These are phyloP conservation scores for Acanthococcus lagerstroemiae DNA, from an alignment of 2,888 invertebrate genomes.

Conservation along the genomic window DNA sequence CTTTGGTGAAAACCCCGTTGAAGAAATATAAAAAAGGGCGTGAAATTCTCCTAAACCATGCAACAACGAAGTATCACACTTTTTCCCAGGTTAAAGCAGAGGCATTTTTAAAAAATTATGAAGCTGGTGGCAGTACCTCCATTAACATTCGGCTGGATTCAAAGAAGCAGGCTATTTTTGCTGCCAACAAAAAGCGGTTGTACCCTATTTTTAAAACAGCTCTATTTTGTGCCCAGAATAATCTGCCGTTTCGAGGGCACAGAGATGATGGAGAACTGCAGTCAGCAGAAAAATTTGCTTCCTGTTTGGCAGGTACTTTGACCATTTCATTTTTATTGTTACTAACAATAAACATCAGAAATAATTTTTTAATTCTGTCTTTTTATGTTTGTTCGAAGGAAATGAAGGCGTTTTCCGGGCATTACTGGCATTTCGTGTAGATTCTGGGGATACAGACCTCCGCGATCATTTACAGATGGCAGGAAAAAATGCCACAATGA, in stretches of 20 bases:
- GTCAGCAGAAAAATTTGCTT: constrained; percentile 35
- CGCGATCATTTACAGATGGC: constrained; percentile 33
- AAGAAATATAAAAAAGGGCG: constrained; percentile 11
- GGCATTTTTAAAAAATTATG: neutral
- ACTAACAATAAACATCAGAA: no score
- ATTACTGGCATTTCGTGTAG: constrained; percentile 37
- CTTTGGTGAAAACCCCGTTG: neutral
- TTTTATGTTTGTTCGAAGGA: no score
- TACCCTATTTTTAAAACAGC: constrained; percentile 6
- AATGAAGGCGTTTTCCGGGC: constrained; percentile 34
- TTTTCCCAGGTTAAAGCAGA: neutral
- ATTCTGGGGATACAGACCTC: constrained; percentile 36
- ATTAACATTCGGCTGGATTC: neutral
- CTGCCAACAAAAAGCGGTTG: neutral
- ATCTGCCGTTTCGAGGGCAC: constrained; percentile 10
- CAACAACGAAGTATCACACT: neutral
- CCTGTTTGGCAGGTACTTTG: neutral
- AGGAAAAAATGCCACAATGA: constrained; percentile 36
- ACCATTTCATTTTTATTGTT: no score
- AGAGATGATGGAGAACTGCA: constrained; percentile 21
- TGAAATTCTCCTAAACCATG: neutral
- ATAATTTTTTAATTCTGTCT: no score
- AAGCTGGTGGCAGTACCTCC: neutral
- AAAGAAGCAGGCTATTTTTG: neutral
- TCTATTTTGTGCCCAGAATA: constrained; percentile 9